phyloP scores from a whole-genome alignment of 1,140 invertebrate genomes.

The Drosophila watanabei region DNA sequence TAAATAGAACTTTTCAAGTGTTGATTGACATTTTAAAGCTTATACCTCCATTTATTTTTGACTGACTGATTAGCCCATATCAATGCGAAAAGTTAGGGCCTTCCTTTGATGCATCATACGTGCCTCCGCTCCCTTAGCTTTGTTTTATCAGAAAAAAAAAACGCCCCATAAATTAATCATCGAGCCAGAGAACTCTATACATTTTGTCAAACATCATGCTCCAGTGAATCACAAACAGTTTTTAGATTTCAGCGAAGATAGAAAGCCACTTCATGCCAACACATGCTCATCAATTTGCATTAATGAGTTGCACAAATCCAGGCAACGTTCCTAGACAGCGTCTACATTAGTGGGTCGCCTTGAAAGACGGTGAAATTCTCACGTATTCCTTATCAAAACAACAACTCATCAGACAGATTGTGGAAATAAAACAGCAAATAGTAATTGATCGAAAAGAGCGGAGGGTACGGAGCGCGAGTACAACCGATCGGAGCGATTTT shows the following conservation, averaged over 20 bases:
- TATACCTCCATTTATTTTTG: not conserved
- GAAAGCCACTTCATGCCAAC: constrained; percentile 34
- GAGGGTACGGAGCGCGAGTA: not conserved
- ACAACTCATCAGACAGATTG: constrained; percentile 37
- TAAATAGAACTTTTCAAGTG: not conserved
- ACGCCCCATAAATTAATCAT: constrained; percentile 4
- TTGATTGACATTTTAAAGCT: constrained; percentile 1
- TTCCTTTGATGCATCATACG: constrained; percentile 3
- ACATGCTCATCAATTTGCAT: constrained; percentile 47
- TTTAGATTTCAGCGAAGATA: constrained; percentile 9
- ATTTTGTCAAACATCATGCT: not conserved
- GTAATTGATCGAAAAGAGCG: constrained; percentile 3
- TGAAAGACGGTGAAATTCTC: constrained; percentile 43
- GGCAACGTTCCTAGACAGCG: constrained; percentile 7
- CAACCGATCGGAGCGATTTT: constrained; percentile 11
- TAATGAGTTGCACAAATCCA: constrained; percentile 24
- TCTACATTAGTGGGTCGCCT: constrained; percentile 16
- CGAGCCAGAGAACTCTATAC: not conserved
- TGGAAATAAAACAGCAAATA: constrained; percentile 33
- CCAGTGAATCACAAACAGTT: constrained; percentile 6
- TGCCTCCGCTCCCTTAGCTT: not conserved
- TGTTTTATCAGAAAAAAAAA: not conserved
- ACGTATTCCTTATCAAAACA: constrained; percentile 68
- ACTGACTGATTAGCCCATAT: constrained; percentile 7
- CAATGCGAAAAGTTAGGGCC: not conserved